Evolutionary conservation across 2,797 vertebrate genomes (phyloP), one percentile per base, ranked within the genome.

Genomic region (Phoeniculus purpureus): DNA sequence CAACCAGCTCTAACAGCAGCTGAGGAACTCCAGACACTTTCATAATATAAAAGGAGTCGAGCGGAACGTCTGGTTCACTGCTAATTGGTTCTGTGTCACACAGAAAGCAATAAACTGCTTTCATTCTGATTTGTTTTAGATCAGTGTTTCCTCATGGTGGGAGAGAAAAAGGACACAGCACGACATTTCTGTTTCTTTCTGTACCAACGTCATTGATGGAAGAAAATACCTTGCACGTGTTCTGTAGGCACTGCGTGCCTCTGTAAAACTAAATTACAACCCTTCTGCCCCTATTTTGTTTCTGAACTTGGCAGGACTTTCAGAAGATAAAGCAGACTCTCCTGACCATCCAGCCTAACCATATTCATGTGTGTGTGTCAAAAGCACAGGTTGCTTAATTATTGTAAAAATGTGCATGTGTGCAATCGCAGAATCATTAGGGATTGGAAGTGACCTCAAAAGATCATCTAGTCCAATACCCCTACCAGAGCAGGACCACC

Each of bases 131-230:
- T 68, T 68, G 5, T 21, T 84, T 87, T 67, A 67, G 65, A 72
- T 26, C 1, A 22, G 9, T 25, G 74, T 47, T 54, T 27, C 17
- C 20, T 48, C 65, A 59, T 26, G 27, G n/a, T 0, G 0, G 37
- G 23, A 85, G 26, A 84, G 23, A 81, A 75, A 26, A 55, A 23
- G 14, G 27, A 83, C 70, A 61, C 3, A 20, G 23, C 20, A 54
- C 31, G 65, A 67, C 4, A 14, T 37, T 72, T 80, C 43, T 68
- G 12, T 56, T 83, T 89, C 31, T 68, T 85, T 10, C 25, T 6
- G 0, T 27, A 50, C 17, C 8, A 52, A 66, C 2, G 2, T n/a
- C 1, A 1, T 17, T 70, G 40, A 23, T 60, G 34, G 61, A 83
- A 82, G 25, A 78, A 86, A 85, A 55, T 66, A 26, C 15, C 47